Evolutionary conservation across 2,888 invertebrate genomes (phyloP).

Genomic region (Thysanoteuthis rhombus): DNA sequence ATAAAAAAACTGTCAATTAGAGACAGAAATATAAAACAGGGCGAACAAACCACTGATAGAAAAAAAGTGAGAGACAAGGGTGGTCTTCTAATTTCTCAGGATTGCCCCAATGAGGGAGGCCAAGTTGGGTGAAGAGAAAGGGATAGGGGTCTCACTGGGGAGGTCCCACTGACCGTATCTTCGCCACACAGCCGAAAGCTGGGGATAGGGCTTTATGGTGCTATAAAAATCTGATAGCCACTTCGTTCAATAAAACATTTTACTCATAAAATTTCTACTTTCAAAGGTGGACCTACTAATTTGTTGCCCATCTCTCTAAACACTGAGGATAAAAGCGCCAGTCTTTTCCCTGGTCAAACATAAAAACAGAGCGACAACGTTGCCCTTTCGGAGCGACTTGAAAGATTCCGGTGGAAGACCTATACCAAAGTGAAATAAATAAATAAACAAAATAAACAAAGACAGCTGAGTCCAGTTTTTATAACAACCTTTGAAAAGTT

Average conservation of each 20-base stretch:
- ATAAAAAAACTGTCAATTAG: too few species aligned
- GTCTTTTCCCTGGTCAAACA: neutral
- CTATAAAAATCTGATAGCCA: neutral
- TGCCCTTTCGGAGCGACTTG: neutral
- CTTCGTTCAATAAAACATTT: constrained; percentile 1
- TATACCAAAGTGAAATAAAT: neutral
- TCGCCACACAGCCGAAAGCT: too few species aligned
- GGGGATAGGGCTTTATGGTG: neutral
- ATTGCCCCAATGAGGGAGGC: too few species aligned
- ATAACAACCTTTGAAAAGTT: neutral
- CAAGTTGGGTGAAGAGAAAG: too few species aligned
- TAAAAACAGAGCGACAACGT: neutral
- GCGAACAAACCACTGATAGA: too few species aligned
- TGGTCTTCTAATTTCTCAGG: too few species aligned
- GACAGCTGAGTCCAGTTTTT: neutral
- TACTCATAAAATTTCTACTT: neutral
- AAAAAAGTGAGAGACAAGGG: too few species aligned
- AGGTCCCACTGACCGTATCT: too few species aligned
- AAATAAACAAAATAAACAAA: neutral
- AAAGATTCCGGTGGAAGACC: neutral
- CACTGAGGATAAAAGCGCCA: neutral
- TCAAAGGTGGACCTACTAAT: neutral
- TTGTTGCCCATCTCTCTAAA: neutral
- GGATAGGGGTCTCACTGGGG: too few species aligned
- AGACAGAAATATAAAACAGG: too few species aligned